phyloP scores from a whole-genome alignment of 2,797 vertebrate species.

The Galagoides demidoff region DNA sequence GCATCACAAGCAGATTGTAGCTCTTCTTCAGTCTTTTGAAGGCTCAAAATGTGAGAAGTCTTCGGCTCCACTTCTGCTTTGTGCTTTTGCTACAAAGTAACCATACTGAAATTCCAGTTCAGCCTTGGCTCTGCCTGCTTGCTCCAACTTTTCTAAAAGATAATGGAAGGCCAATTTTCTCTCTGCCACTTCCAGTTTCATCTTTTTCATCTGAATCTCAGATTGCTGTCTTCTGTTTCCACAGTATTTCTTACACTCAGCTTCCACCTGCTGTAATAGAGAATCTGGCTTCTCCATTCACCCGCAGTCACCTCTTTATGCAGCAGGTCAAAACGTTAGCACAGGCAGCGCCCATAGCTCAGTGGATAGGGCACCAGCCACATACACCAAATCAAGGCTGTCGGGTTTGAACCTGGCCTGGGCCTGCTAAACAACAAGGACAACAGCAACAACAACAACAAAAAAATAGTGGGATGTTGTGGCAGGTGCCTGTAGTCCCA shows the following conservation, averaged over 20 bases:
- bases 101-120: conserved; percentile 73
- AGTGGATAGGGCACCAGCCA: too few relatives aligned
- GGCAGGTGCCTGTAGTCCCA: too few relatives aligned
- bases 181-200: conserved; percentile 85
- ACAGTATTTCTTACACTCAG: conserved; percentile 85
- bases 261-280: conserved; percentile 94
- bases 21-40: conserved; percentile 77
- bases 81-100: conserved; percentile 70
- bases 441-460: too few relatives aligned
- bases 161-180: conserved; percentile 75
- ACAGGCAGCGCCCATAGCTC: too few relatives aligned
- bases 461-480: too few relatives aligned
- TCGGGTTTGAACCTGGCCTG: too few relatives aligned
- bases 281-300: conserved; percentile 83
- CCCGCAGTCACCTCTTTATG: too few relatives aligned
- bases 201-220: conserved; percentile 72
- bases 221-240: conserved; percentile 87
- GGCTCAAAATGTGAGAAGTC: conserved; percentile 57
- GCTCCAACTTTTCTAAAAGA: conserved; percentile 80
- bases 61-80: conserved; percentile 82
- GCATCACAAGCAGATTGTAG: neutral
- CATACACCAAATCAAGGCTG: too few relatives aligned
- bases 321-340: too few relatives aligned
- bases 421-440: too few relatives aligned
- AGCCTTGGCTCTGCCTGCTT: conserved; percentile 73